These are phyloP conservation scores for human DNA, from an alignment of 2,113 vertebrate genomes.

Conservation along the genomic window DNA sequence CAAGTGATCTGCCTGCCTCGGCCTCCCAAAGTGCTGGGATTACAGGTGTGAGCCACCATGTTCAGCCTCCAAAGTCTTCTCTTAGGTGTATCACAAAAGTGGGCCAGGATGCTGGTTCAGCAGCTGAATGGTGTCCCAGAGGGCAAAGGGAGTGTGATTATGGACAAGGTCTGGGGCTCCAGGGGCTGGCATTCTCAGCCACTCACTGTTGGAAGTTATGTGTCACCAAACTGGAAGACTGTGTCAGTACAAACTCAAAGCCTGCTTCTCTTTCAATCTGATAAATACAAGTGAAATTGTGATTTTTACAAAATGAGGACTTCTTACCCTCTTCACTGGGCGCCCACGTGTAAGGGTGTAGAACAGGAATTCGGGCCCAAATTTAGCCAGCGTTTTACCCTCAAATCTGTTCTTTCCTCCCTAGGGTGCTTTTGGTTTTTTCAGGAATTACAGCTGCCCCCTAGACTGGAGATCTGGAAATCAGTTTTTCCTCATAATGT, in stretches of 20 bases:
- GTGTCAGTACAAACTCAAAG: neutral
- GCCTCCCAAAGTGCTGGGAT: no score
- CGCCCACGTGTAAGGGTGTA: neutral
- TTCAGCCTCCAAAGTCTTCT: neutral
- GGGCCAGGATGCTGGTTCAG: neutral
- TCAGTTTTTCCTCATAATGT: neutral
- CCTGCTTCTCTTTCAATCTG: neutral
- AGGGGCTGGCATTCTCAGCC: neutral
- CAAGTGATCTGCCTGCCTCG: no score
- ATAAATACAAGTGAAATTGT: neutral
- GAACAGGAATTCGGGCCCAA: neutral
- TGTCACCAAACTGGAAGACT: neutral
- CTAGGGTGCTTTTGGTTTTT: neutral
- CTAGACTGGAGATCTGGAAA: neutral
- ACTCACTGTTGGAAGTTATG: neutral
- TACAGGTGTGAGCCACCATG: no score
- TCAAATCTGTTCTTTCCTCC: neutral
- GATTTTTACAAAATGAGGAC: neutral
- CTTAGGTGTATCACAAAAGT: neutral
- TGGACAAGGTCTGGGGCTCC: neutral
- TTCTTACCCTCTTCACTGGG: neutral
- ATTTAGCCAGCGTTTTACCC: neutral
- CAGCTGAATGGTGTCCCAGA: neutral
- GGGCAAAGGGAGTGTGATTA: neutral
- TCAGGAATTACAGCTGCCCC: neutral